phyloP scores from a whole-genome alignment of 2,888 invertebrate genomes.

The Carabus problematicus region DNA sequence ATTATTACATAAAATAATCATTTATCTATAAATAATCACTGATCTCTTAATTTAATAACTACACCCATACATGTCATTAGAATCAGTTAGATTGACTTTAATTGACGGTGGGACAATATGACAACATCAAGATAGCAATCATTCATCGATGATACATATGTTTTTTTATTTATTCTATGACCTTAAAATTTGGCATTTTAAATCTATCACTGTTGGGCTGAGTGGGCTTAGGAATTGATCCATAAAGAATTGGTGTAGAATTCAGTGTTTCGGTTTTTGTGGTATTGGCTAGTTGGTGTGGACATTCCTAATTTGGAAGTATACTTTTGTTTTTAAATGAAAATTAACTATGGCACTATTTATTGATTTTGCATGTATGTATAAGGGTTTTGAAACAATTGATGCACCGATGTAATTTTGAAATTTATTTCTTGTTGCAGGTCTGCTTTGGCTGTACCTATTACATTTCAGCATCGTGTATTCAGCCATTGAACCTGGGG shows the following conservation, averaged over 20 bases:
- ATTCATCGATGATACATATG: conserved; percentile 23
- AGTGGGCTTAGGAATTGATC: too few relatives aligned
- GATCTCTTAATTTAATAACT: conserved; percentile 23
- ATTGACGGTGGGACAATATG: too few relatives aligned
- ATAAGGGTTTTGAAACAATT: not conserved
- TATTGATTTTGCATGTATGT: not conserved
- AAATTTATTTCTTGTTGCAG: conserved; percentile 52
- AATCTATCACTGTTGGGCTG: not conserved
- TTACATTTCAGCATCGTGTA: conserved; percentile 56
- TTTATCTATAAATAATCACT: conserved; percentile 8
- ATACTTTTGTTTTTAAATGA: too few relatives aligned
- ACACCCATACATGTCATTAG: not conserved
- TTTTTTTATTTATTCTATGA: conserved; percentile 18
- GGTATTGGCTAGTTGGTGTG: too few relatives aligned
- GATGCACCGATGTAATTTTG: not conserved
- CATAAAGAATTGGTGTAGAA: too few relatives aligned
- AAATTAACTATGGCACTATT: too few relatives aligned
- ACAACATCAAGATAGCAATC: too few relatives aligned
- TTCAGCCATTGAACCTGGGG: conserved; percentile 59
- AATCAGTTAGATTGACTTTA: not conserved
- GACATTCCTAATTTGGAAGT: too few relatives aligned
- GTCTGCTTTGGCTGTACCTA: conserved; percentile 58
- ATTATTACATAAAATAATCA: too few relatives aligned
- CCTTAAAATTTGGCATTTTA: conserved; percentile 24
- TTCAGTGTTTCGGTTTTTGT: too few relatives aligned